Conservation (phyloP, 37 sponge, comb jelly and placozoan genomes). For the Bolinopsis microptera region DNA sequence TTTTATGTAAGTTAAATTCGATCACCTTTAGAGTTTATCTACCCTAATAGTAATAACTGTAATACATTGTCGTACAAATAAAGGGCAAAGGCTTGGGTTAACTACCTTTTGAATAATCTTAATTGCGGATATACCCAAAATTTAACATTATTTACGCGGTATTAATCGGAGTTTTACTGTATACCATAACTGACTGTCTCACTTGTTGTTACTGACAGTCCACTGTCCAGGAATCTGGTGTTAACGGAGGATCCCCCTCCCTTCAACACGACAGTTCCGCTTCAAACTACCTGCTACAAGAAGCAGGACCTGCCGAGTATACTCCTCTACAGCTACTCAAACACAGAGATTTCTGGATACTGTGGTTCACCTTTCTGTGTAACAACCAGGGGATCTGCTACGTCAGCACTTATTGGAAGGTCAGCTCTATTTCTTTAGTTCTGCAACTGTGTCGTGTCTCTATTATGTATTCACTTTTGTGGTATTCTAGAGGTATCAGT, state of each 20-base stretch:
- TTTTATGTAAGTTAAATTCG: background rate
- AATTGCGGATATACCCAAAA: no score
- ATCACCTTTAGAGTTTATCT: no score
- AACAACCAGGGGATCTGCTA: constrained; percentile 70
- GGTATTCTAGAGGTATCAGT: no score
- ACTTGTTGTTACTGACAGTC: background rate
- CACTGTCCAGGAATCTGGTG: background rate
- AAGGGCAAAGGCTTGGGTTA: no score
- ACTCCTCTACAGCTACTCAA: constrained; percentile 74
- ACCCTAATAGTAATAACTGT: no score
- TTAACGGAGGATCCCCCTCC: background rate
- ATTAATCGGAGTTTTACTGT: no score
- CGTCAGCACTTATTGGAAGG: constrained; percentile 73
- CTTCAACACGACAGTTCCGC: background rate
- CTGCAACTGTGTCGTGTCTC: no score
- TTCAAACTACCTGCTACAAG: background rate
- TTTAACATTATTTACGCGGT: no score
- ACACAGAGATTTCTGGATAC: constrained; percentile 73
- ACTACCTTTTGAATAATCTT: no score
- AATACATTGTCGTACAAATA: no score
- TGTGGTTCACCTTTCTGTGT: constrained; percentile 79
- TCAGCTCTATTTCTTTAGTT: no score
- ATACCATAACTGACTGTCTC: background rate
- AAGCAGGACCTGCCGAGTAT: background rate
- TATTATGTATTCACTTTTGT: no score